Conservation (phyloP, 2,888 invertebrate genomes). For the Coecobrya sp. region DNA sequence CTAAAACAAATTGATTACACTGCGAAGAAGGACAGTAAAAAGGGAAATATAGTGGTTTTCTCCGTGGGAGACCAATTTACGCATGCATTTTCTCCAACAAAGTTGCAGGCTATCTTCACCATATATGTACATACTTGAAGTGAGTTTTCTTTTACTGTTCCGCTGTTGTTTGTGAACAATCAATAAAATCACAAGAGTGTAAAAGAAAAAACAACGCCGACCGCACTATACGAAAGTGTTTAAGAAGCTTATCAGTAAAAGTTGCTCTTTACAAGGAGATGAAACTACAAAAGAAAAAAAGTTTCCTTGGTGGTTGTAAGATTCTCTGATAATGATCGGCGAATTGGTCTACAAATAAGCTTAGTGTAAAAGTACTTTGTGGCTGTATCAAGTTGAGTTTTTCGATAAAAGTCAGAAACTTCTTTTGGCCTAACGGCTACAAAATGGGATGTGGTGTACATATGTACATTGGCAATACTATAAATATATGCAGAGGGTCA, state of each 20-base stretch:
- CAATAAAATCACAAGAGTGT: slow-evolving; percentile 24
- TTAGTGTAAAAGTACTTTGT: too few relatives aligned
- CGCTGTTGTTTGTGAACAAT: not conserved
- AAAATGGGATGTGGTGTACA: too few relatives aligned
- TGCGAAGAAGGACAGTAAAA: not conserved
- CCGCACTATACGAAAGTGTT: not conserved
- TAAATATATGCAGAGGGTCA: too few relatives aligned
- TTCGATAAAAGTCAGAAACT: too few relatives aligned
- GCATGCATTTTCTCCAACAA: too few relatives aligned
- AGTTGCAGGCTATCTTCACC: not conserved
- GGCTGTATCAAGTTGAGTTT: too few relatives aligned
- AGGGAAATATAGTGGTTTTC: not conserved
- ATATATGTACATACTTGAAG: not conserved
- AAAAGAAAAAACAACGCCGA: not conserved
- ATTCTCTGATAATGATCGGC: not conserved
- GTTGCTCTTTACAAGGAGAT: not conserved
- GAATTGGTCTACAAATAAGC: not conserved
- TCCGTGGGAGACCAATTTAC: too few relatives aligned
- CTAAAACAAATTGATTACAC: slow-evolving; percentile 25
- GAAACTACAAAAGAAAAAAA: not conserved
- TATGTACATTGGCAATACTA: too few relatives aligned
- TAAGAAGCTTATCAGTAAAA: too few relatives aligned
- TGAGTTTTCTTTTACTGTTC: not conserved
- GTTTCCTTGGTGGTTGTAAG: not conserved
- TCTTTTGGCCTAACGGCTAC: too few relatives aligned